A percentile compares a stretch with the other conserved stretches of the same genome.
phyloP scores from a whole-genome alignment of 2,113 vertebrate species.

The Lathamus discolor region DNA sequence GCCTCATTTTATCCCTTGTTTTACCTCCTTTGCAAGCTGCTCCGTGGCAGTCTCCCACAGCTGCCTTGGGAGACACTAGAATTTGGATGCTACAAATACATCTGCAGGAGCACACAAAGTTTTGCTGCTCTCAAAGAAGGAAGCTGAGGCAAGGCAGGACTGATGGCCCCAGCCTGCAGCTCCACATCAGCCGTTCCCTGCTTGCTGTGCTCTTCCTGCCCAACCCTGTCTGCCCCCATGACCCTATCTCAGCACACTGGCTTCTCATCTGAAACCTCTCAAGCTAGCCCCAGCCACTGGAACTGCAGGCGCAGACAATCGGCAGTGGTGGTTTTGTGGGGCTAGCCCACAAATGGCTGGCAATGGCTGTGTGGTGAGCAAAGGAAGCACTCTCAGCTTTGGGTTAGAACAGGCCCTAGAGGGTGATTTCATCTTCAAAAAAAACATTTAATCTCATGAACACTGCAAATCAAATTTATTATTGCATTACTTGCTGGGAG shows the following conservation, averaged over 20 bases:
- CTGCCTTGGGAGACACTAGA: not conserved
- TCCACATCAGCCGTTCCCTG: not conserved
- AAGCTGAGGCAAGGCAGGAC: not conserved
- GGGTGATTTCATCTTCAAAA: conserved; percentile 73
- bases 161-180: not conserved
- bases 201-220: not conserved
- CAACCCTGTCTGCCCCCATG: not conserved
- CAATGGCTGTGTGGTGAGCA: conserved; percentile 58
- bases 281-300: conserved; percentile 3
- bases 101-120: not conserved
- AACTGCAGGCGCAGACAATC: conserved; percentile 38
- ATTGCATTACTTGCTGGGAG: conserved; percentile 69
- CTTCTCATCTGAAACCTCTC: not conserved
- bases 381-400: conserved; percentile 69
- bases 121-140: not conserved
- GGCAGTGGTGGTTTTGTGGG: conserved; percentile 73
- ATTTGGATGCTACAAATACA: not conserved
- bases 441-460: conserved; percentile 77
- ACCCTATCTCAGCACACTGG: not conserved
- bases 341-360: conserved; percentile 70
- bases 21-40: conserved; percentile 30
- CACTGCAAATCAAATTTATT: conserved; percentile 74
- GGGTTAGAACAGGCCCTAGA: conserved; percentile 74
- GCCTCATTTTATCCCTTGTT: conserved; percentile 22
- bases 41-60: not conserved